A percentile compares a stretch with the other conserved stretches of the same genome.
Evolutionary conservation across 2,113 vertebrate species (phyloP).

Genomic region (Platycercus adscitus): DNA sequence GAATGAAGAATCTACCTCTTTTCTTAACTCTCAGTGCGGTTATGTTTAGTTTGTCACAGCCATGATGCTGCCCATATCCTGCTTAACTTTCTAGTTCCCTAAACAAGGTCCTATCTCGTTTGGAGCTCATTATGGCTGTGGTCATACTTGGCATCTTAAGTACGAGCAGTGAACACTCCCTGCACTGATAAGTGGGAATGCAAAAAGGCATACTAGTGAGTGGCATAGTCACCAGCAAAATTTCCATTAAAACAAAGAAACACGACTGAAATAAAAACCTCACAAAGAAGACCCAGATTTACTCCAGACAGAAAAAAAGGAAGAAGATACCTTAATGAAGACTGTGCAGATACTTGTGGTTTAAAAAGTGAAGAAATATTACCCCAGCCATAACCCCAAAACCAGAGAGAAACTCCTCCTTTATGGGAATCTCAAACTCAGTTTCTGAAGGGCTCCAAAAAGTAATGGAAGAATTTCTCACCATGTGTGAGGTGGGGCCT

Average conservation of each 20-base stretch:
- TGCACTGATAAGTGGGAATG: neutral
- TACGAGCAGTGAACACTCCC: neutral
- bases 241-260: neutral
- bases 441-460: neutral
- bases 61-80: neutral
- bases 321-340: neutral
- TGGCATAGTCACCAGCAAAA: neutral
- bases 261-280: neutral
- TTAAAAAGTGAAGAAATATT: neutral
- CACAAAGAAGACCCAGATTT: neutral
- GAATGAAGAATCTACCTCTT: neutral
- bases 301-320: neutral
- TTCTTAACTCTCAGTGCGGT: neutral
- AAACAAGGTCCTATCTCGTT: neutral
- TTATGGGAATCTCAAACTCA: neutral
- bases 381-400: neutral
- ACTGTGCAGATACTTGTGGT: neutral
- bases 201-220: neutral
- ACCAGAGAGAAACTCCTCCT: neutral
- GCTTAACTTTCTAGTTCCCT: neutral
- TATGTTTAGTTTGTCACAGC: neutral
- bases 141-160: neutral
- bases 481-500: neutral
- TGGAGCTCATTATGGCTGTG: neutral
- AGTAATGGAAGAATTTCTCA: neutral